These are phyloP conservation scores for Anagyrus pseudococci DNA, from an alignment of 2,888 invertebrate species.

Conservation along the genomic window DNA sequence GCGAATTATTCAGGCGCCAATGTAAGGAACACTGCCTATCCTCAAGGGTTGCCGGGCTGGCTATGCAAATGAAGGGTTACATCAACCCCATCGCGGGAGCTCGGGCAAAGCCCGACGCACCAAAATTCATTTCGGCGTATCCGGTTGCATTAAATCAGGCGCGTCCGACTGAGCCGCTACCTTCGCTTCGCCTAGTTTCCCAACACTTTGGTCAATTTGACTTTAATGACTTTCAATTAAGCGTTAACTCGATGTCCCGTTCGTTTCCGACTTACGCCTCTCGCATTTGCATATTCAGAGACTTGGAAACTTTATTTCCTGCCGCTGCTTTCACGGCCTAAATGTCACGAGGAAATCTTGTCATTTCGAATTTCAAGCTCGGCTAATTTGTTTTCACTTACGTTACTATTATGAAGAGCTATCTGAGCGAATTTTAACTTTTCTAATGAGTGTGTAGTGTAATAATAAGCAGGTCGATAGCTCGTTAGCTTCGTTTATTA, in stretches of 20 bases:
- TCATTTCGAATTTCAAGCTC: no score
- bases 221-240: constrained; percentile 41
- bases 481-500: no score
- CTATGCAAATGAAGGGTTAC: constrained; percentile 46
- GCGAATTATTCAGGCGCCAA: constrained; percentile 13
- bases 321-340: not conserved
- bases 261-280: constrained; percentile 20
- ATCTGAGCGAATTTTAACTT: no score
- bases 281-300: constrained; percentile 29
- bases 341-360: not conserved
- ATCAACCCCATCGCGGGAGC: constrained; percentile 43
- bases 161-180: constrained; percentile 22
- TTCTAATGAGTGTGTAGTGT: no score
- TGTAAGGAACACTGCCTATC: constrained; percentile 38
- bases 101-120: constrained; percentile 11
- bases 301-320: constrained; percentile 25
- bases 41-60: constrained; percentile 29
- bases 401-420: no score
- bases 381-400: no score
- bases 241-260: constrained; percentile 30
- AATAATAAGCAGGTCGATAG: no score
- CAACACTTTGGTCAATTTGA: constrained; percentile 37
- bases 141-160: constrained; percentile 48
- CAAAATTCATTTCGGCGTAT: constrained; percentile 44
- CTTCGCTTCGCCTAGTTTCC: not conserved